Base-by-base conservation (phyloP, 2,797 vertebrate genomes). In the Rallus crepitans region DNA sequence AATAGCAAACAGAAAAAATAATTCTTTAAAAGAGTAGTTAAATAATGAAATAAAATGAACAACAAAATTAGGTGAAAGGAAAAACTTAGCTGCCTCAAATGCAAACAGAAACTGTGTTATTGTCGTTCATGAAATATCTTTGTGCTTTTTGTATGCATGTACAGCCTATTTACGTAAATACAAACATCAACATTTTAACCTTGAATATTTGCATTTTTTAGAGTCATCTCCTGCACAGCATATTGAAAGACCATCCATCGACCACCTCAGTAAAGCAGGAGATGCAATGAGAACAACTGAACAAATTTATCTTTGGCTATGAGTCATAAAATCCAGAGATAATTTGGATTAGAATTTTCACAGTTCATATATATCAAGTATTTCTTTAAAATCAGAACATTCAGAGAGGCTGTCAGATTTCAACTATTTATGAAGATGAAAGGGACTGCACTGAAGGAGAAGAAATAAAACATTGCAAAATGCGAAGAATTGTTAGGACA, bases 351-450 rank as follows among this genome's bases (percentile, higher is more conserved):
- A 77, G 66, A 84, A 90, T 90, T 90, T 93, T 94, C 55, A 82
- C 65, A 90, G 70, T 35, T 90, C 47, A 21, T 72, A 69, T 63
- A 57, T 42, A 86, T 88, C 61, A 88, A 77, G 42, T 28, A 80
- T 87, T 95, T 96, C 23, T 91, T 85, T 86, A 81, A 94, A 91
- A 83, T 75, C 69, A 68, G 69, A 91, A 57, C 37, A 78, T 68
- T 86, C 59, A 42, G 57, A 59, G 27, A 60, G 40, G 45, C 55
- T 93, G 93, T 88, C 61, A 93, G 86, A 90, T 84, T 81, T 91
- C 70, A 93, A 40, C 47, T 66, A 0, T 86, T 75, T 78, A 61
- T 5, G 33, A 55, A 69, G 61, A 85, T 90, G 47, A 94, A 93
- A 78, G 45, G 5, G 66, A 42, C 35, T 69, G 25, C 35, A 79